A percentile compares a stretch with the other conserved stretches of the same genome.
These are phyloP conservation scores for Leptopilina clavipes DNA, from an alignment of 1,140 invertebrate species.

Conservation along the genomic window DNA sequence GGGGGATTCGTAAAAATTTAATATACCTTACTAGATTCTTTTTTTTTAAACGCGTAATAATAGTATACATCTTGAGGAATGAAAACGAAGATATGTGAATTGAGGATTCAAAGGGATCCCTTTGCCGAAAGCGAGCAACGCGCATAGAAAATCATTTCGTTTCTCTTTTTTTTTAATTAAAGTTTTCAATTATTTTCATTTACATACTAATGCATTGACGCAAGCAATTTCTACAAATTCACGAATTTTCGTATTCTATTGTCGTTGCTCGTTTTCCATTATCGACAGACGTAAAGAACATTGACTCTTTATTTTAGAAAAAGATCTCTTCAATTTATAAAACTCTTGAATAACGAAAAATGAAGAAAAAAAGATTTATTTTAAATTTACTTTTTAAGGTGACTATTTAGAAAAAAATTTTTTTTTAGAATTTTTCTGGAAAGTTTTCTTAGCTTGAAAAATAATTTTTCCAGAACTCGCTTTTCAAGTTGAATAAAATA, in stretches of 20 bases:
- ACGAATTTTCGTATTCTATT: background rate
- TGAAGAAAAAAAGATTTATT: too few relatives aligned
- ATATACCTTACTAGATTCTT: slow-evolving; percentile 25
- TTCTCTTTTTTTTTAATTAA: background rate
- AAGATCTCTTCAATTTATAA: background rate
- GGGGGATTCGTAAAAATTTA: slow-evolving; percentile 57
- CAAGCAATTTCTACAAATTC: background rate
- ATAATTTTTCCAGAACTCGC: too few relatives aligned
- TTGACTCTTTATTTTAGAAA: background rate
- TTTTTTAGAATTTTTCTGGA: background rate
- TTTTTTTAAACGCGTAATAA: slow-evolving; percentile 1
- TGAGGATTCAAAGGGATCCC: slow-evolving; percentile 20
- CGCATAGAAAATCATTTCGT: background rate
- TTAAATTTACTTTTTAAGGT: background rate
- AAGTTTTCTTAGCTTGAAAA: background rate
- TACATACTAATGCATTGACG: background rate
- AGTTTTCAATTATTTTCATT: background rate
- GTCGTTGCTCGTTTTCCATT: slow-evolving; percentile 14
- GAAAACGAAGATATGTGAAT: slow-evolving; percentile 52
- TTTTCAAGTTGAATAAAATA: background rate
- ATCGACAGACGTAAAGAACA: slow-evolving; percentile 29
- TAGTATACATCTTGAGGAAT: slow-evolving; percentile 45
- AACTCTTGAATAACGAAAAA: background rate
- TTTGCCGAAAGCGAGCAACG: slow-evolving; percentile 13
- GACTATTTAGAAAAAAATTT: too few relatives aligned